A percentile compares a stretch with the other conserved stretches of the same genome.
phyloP scores from a whole-genome alignment of 2,113 vertebrate species.

The Sinosuthora webbiana region DNA sequence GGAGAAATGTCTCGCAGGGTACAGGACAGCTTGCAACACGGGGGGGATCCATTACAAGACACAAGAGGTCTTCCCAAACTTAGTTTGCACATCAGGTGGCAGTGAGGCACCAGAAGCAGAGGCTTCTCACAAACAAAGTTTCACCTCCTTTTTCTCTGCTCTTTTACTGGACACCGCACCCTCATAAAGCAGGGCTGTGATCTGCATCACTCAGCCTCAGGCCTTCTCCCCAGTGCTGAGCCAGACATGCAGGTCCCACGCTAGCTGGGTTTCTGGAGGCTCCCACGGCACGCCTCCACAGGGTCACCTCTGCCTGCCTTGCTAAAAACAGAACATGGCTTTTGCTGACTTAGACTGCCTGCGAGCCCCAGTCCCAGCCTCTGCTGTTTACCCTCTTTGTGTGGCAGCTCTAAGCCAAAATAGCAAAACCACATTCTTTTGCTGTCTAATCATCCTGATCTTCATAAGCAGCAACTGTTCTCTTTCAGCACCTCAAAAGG shows the following conservation, averaged over 20 bases:
- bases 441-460: neutral
- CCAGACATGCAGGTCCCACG: neutral
- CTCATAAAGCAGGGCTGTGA: neutral
- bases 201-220: neutral
- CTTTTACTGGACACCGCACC: neutral
- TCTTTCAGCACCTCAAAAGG: neutral
- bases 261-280: neutral
- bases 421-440: constrained; percentile 22
- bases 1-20: neutral
- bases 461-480: neutral
- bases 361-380: neutral
- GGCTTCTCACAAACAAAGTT: neutral
- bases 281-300: neutral
- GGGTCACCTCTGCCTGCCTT: neutral
- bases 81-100: neutral
- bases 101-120: neutral
- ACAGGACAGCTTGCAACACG: neutral
- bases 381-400: neutral
- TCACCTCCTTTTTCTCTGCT: neutral
- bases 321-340: neutral
- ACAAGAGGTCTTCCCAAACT: neutral
- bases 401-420: constrained; percentile 8
- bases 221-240: neutral
- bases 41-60: neutral
- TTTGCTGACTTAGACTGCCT: neutral